A percentile compares a stretch with the other conserved stretches of the same genome.
Conservation (phyloP, 2,797 vertebrate genomes). For the Oceanodroma leucorhoa region DNA sequence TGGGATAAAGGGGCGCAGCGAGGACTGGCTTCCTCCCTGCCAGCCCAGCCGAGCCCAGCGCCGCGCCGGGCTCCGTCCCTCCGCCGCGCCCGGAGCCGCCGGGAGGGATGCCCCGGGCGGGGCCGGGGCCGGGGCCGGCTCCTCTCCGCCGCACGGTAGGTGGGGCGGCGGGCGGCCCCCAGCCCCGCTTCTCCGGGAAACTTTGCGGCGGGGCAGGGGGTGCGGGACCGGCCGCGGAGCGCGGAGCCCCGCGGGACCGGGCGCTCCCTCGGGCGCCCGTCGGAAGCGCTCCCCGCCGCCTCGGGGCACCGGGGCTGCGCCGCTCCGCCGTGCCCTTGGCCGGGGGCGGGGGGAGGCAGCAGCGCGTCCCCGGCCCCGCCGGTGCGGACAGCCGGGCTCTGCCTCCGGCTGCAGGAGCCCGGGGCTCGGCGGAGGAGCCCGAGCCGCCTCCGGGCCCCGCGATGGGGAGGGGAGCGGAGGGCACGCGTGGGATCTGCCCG, state of each 20-base stretch:
- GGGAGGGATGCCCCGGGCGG: not conserved
- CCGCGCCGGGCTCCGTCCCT: constrained; percentile 64
- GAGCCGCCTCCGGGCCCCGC: too few species aligned
- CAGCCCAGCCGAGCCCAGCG: constrained; percentile 76
- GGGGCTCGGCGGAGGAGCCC: not conserved
- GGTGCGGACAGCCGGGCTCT: not conserved
- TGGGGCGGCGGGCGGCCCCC: not conserved
- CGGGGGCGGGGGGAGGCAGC: not conserved
- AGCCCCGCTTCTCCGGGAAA: not conserved
- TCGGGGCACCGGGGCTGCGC: not conserved
- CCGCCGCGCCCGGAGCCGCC: not conserved
- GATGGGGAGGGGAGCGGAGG: not conserved
- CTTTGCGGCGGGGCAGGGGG: not conserved
- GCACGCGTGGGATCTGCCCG: not conserved
- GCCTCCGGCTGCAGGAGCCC: not conserved
- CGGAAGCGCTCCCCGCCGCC: not conserved
- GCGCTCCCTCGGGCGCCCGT: not conserved
- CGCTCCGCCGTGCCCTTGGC: not conserved
- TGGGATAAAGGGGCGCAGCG: constrained; percentile 78
- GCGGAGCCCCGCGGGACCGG: not conserved
- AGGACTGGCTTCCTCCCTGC: constrained; percentile 81
- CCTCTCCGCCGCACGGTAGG: constrained; percentile 26
- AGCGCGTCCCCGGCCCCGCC: not conserved
- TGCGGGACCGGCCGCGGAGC: not conserved
- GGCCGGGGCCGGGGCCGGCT: not conserved